These are phyloP conservation scores for Drosophila borborema DNA, from an alignment of 2,888 invertebrate genomes.

Conservation along the genomic window DNA sequence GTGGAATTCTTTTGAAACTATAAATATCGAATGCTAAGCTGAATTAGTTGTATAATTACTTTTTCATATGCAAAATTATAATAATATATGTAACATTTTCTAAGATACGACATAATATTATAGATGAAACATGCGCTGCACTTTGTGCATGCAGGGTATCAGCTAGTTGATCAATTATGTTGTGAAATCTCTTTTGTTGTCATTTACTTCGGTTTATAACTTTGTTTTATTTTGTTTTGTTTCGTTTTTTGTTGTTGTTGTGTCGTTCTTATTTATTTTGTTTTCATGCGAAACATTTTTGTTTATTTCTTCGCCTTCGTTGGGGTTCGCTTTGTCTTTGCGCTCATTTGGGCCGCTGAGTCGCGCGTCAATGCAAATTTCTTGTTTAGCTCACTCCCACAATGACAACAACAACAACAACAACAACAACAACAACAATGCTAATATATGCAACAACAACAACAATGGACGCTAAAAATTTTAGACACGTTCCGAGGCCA, in stretches of 20 bases:
- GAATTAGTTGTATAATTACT: too few species aligned
- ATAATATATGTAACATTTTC: too few species aligned
- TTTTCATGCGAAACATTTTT: constrained; percentile 69
- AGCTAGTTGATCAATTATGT: background rate
- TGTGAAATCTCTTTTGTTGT: background rate
- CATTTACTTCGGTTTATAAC: constrained; percentile 5
- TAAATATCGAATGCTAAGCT: too few species aligned
- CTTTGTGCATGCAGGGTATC: background rate
- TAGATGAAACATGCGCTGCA: too few species aligned
- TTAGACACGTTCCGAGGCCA: constrained; percentile 64
- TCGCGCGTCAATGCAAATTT: constrained; percentile 68
- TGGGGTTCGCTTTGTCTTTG: constrained; percentile 47
- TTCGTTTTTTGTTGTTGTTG: constrained; percentile 31
- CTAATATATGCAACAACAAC: constrained; percentile 4
- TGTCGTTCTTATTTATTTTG: constrained; percentile 62
- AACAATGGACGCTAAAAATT: constrained; percentile 59
- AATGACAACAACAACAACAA: constrained; percentile 16
- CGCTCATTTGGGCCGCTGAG: constrained; percentile 51
- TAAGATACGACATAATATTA: too few species aligned
- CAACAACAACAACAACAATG: constrained; percentile 8
- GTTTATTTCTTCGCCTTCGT: constrained; percentile 62
- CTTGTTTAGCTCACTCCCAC: constrained; percentile 7
- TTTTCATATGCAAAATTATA: too few species aligned
- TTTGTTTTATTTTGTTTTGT: constrained; percentile 42
- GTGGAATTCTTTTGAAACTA: too few species aligned